These are phyloP conservation scores for Amblyraja radiata DNA, from an alignment of 2,797 vertebrate species.

Conservation along the genomic window DNA sequence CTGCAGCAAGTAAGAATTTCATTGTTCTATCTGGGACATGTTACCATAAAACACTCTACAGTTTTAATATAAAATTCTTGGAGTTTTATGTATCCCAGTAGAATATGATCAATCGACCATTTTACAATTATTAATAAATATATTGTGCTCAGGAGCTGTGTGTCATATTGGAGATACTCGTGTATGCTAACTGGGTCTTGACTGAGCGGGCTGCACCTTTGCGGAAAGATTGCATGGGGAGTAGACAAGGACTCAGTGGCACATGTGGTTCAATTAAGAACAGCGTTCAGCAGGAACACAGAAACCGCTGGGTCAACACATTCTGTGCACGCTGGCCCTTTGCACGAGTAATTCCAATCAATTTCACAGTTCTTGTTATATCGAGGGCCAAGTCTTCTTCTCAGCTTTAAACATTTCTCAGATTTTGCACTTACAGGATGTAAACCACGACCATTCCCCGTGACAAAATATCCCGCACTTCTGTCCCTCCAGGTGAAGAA, in stretches of 20 bases:
- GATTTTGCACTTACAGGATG: neutral
- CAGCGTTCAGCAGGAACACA: neutral
- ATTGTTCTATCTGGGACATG: no score
- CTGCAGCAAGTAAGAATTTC: no score
- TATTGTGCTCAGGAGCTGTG: neutral
- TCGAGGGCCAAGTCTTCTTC: neutral
- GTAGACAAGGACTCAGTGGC: neutral
- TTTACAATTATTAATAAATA: neutral
- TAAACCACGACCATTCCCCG: neutral
- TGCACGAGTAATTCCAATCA: neutral
- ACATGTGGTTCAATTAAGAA: neutral
- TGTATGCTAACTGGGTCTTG: neutral
- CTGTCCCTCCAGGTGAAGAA: neutral
- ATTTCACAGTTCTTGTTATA: neutral
- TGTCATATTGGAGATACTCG: neutral
- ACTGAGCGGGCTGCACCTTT: neutral
- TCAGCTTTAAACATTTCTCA: neutral
- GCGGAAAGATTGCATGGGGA: neutral
- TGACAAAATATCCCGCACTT: neutral
- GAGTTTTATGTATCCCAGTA: neutral
- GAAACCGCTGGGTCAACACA: neutral
- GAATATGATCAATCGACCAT: neutral
- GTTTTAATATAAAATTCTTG: neutral
- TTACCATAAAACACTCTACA: no score
- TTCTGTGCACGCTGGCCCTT: neutral